Evolutionary conservation across 2,113 vertebrate genomes (phyloP).

Genomic region (Hypocryptadius cinnamomeus): DNA sequence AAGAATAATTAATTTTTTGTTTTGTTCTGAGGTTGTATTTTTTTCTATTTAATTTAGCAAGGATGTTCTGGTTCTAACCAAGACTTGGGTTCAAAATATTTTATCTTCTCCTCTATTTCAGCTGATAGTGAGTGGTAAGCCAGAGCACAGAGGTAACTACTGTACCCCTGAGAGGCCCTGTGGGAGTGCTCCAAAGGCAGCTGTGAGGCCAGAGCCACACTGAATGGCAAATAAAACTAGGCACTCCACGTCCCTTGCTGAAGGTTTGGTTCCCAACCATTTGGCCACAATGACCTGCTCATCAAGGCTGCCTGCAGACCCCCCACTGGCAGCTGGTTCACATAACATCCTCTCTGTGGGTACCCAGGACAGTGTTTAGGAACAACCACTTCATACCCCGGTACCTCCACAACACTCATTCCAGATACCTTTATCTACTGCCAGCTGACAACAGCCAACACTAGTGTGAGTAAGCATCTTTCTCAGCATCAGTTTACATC

Average conservation of each 20-base stretch:
- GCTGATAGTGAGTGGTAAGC: background rate
- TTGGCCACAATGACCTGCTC: background rate
- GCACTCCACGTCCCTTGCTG: background rate
- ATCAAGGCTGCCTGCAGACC: background rate
- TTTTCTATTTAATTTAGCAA: background rate
- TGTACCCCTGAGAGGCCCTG: background rate
- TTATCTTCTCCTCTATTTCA: background rate
- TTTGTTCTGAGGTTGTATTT: background rate
- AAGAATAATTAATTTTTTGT: background rate
- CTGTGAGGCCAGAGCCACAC: background rate
- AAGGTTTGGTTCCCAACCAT: rapidly evolving
- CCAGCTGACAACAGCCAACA: background rate
- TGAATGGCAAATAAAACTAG: background rate
- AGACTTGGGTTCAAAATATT: background rate
- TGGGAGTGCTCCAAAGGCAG: background rate
- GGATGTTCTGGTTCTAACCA: background rate
- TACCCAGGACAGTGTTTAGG: background rate
- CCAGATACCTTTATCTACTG: background rate
- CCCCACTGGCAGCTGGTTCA: rapidly evolving
- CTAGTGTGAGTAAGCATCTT: background rate
- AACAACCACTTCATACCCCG: rapidly evolving
- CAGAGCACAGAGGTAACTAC: background rate
- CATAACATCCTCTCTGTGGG: rapidly evolving
- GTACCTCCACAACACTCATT: background rate
- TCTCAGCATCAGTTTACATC: background rate